Conservation (phyloP, 1,140 invertebrate genomes). For the Bombus picipes region DNA sequence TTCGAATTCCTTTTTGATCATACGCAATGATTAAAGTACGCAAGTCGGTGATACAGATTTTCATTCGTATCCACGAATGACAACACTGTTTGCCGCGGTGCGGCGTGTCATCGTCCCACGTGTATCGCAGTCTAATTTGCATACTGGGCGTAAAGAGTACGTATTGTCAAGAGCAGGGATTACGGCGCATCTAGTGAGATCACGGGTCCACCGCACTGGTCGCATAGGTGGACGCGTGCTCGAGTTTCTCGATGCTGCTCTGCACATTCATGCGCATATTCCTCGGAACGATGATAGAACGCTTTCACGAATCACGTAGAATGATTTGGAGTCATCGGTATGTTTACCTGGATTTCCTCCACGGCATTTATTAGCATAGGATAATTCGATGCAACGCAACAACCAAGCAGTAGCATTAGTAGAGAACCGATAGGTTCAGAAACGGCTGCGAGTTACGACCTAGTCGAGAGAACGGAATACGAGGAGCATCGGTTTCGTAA, state of each 20-base stretch:
- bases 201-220: neutral
- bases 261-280: neutral
- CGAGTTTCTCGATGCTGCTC: neutral
- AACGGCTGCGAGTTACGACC: neutral
- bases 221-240: neutral
- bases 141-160: conserved; percentile 46
- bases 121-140: conserved; percentile 26
- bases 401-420: neutral
- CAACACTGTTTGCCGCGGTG: neutral
- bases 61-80: neutral
- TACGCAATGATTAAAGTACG: neutral
- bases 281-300: neutral
- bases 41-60: neutral
- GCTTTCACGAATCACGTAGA: conserved; percentile 27
- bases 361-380: neutral
- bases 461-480: neutral
- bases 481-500: conserved; percentile 1
- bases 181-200: conserved; percentile 40
- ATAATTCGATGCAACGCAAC: neutral
- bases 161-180: conserved; percentile 56
- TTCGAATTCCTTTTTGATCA: neutral
- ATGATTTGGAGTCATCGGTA: neutral
- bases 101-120: conserved; percentile 22
- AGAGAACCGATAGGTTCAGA: conserved; percentile 21
- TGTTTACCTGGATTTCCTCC: conserved; percentile 26